Evolutionary conservation across 2,113 vertebrate genomes (phyloP).

Genomic region (Poicephalus gulielmi): DNA sequence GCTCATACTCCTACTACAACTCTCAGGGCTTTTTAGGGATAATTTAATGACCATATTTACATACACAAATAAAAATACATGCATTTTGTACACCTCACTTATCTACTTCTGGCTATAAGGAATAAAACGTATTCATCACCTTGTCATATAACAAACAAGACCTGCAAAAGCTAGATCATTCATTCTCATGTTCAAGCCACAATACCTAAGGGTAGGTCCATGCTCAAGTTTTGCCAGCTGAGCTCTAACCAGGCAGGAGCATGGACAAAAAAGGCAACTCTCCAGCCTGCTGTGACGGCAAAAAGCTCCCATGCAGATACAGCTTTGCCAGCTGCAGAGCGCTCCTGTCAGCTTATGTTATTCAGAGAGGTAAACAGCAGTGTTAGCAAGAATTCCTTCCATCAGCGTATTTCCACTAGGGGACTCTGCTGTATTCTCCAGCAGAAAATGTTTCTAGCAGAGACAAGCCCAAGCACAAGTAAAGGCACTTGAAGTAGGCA

Average conservation of each 20-base stretch:
- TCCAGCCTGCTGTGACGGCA: neutral
- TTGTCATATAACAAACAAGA: neutral
- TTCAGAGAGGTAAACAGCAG: neutral
- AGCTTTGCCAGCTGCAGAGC: neutral
- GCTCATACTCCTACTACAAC: neutral
- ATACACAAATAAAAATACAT: neutral
- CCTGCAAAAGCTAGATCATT: neutral
- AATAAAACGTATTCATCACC: neutral
- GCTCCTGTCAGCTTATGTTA: slow-evolving; percentile 7
- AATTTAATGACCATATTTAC: neutral
- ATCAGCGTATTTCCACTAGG: neutral
- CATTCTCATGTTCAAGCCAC: neutral
- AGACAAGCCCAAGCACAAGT: neutral
- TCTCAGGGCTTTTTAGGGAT: neutral
- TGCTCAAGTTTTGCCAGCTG: neutral
- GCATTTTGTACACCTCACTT: neutral
- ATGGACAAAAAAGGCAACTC: slow-evolving; percentile 17
- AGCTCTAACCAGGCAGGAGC: neutral
- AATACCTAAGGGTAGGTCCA: neutral
- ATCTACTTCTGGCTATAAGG: neutral
- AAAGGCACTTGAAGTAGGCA: neutral
- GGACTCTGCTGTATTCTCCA: slow-evolving; percentile 19
- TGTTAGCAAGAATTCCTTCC: neutral
- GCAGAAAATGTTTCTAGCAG: neutral
- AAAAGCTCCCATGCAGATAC: neutral